These are phyloP conservation scores for Tichodroma muraria DNA, from an alignment of 2,113 vertebrate genomes.

Conservation along the genomic window DNA sequence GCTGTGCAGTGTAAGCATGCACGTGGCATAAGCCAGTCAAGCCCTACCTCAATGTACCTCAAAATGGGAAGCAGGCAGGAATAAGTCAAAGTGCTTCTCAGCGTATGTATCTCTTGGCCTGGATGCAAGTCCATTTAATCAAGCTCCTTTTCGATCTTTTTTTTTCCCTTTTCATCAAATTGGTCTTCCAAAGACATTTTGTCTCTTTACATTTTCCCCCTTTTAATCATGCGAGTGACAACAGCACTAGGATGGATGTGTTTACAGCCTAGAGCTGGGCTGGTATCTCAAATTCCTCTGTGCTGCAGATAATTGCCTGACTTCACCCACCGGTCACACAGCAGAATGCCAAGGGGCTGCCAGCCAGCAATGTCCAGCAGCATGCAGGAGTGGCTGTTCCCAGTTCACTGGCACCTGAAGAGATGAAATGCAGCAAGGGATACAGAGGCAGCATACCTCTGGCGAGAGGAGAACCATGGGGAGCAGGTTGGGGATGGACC, in stretches of 20 bases:
- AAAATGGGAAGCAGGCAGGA: not conserved
- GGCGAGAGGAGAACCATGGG: not conserved
- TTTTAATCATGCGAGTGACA: not conserved
- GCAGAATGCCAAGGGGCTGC: not conserved
- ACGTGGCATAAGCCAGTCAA: not conserved
- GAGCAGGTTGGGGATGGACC: not conserved
- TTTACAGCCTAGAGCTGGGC: not conserved
- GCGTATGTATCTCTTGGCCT: not conserved
- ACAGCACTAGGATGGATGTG: constrained; percentile 21
- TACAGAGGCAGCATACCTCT: not conserved
- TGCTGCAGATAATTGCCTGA: not conserved
- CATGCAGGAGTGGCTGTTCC: not conserved
- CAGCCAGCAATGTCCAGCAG: not conserved
- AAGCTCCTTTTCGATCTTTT: not conserved
- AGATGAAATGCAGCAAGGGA: not conserved
- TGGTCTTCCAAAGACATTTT: not conserved
- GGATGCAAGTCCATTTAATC: not conserved
- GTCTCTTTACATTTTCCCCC: not conserved
- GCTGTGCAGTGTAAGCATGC: fast-evolving
- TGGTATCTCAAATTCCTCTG: not conserved
- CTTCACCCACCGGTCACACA: not conserved
- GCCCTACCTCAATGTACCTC: not conserved
- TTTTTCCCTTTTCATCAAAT: not conserved
- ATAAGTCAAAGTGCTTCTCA: not conserved
- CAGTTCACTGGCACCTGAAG: not conserved